Percentiles rank a stretch among this genome's conserved stretches.
phyloP scores from a whole-genome alignment of 1,140 invertebrate species.

The Steinernema khuongi region DNA sequence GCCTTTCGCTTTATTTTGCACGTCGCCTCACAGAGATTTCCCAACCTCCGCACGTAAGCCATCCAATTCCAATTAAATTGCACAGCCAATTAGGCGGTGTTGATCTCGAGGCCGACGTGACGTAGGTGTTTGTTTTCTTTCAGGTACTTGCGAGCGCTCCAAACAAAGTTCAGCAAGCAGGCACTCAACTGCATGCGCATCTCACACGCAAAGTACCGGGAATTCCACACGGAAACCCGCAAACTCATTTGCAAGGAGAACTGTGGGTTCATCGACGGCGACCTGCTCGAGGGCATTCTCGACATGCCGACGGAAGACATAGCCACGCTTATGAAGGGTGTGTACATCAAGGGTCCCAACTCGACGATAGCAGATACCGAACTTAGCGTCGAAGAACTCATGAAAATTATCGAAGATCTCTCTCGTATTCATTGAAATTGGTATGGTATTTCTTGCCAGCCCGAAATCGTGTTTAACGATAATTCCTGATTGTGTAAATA shows the following conservation, averaged over 20 bases:
- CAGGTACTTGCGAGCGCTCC: slow-evolving; percentile 35
- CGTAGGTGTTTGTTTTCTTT: slow-evolving; percentile 31
- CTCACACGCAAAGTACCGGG: slow-evolving; percentile 60
- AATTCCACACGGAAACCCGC: slow-evolving; percentile 59
- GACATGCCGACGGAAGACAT: slow-evolving; percentile 81
- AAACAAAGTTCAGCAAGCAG: slow-evolving; percentile 43
- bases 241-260: background rate
- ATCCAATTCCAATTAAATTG: too few relatives aligned
- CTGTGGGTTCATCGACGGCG: slow-evolving; percentile 88
- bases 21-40: too few relatives aligned
- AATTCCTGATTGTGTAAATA: background rate
- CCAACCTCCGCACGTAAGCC: too few relatives aligned
- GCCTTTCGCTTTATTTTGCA: too few relatives aligned
- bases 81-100: too few relatives aligned
- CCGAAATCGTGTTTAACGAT: background rate
- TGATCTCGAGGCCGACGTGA: background rate
- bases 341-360: background rate
- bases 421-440: slow-evolving; percentile 90
- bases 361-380: background rate
- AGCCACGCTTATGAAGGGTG: slow-evolving; percentile 58
- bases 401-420: slow-evolving; percentile 94
- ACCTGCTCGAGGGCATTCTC: slow-evolving; percentile 92
- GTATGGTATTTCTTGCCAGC: background rate
- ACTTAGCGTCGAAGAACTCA: slow-evolving; percentile 75
- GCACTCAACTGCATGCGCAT: slow-evolving; percentile 48